Conservation (phyloP, 2,113 vertebrate genomes). For the Chascanopsetta lugubris region DNA sequence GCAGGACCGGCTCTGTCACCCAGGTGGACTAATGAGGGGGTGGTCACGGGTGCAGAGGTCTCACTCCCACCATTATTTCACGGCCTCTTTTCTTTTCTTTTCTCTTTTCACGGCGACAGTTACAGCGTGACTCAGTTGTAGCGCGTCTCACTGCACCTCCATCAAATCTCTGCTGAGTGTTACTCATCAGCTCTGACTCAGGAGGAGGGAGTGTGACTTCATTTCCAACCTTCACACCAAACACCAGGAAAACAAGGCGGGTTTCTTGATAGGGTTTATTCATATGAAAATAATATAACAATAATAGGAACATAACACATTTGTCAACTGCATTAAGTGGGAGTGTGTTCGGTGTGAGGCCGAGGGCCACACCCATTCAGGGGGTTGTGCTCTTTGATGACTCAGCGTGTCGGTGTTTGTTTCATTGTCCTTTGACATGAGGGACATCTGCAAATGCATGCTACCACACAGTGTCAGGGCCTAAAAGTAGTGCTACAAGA, state of each 20-base stretch:
- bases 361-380: constrained; percentile 30
- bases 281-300: constrained; percentile 81
- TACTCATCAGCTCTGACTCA: constrained; percentile 60
- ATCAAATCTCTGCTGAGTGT: constrained; percentile 35
- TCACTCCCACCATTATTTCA: constrained; percentile 4
- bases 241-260: constrained; percentile 1
- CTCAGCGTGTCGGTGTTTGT: too few relatives aligned
- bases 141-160: constrained; percentile 14
- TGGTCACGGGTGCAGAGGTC: background rate
- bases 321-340: constrained; percentile 52
- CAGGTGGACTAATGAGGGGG: constrained; percentile 15
- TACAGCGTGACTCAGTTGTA: constrained; percentile 31
- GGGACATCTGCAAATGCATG: constrained; percentile 35
- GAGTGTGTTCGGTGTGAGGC: constrained; percentile 46
- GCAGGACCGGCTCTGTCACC: constrained; percentile 1
- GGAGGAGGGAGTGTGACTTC: constrained; percentile 20
- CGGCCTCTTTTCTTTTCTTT: constrained; percentile 1
- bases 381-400: constrained; percentile 36
- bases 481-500: too few relatives aligned
- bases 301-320: constrained; percentile 64
- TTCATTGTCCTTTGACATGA: constrained; percentile 28
- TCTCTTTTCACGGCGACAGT: constrained; percentile 19
- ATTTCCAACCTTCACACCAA: constrained; percentile 24
- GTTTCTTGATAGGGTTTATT: constrained; percentile 73
- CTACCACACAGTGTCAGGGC: too few relatives aligned